Percentiles rank a stretch among this genome's conserved stretches.
These are phyloP conservation scores for Oreortyx pictus DNA, from an alignment of 2,797 vertebrate species.

Conservation along the genomic window DNA sequence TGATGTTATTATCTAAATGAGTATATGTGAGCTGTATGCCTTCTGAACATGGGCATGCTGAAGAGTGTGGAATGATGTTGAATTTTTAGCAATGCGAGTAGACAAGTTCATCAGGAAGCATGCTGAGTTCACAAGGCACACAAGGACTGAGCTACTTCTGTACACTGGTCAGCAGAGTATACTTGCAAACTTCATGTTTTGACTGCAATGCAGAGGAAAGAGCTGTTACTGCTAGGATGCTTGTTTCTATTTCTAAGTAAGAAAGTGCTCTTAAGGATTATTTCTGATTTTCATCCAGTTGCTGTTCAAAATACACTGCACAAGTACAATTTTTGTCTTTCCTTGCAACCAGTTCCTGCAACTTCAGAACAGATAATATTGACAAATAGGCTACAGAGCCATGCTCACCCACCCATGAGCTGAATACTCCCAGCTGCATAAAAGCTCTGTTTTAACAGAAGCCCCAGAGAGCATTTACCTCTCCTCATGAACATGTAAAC, in stretches of 20 bases:
- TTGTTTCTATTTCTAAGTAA: constrained; percentile 3
- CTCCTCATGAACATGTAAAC: neutral
- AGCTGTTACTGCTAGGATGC: neutral
- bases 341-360: neutral
- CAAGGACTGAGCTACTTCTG: neutral
- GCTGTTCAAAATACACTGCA: neutral
- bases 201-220: constrained; percentile 11
- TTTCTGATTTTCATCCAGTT: neutral
- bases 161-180: neutral
- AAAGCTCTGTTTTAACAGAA: neutral
- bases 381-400: neutral
- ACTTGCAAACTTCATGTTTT: neutral
- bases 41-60: neutral
- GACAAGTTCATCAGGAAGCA: rapidly evolving
- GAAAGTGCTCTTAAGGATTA: neutral
- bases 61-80: neutral
- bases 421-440: neutral
- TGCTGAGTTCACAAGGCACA: neutral
- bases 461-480: neutral
- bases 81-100: neutral
- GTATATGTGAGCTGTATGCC: neutral
- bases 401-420: neutral
- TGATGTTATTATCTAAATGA: neutral
- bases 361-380: neutral
- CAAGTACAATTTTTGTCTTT: neutral